Evolutionary conservation across 2,888 invertebrate species (phyloP).

Genomic region (Scelioninae gen. 2): DNA sequence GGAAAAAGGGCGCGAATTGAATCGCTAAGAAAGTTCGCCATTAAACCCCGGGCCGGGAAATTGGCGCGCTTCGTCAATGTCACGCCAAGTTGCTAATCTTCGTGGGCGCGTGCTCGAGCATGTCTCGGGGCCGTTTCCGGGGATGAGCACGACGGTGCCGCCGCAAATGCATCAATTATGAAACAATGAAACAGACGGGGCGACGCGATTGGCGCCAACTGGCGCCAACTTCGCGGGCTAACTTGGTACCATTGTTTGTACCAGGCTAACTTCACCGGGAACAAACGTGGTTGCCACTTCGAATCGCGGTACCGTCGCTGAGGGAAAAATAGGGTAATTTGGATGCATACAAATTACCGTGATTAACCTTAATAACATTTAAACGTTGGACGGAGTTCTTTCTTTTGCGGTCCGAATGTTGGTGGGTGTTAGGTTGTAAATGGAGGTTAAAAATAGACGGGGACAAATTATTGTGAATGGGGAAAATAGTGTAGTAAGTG

Average conservation of each 20-base stretch:
- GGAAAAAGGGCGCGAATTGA: constrained; percentile 39
- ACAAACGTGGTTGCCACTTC: constrained; percentile 56
- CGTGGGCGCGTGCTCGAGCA: constrained; percentile 44
- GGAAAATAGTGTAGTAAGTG: too few species aligned
- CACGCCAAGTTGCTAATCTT: constrained; percentile 53
- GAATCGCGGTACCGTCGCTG: too few species aligned
- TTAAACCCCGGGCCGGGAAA: constrained; percentile 16
- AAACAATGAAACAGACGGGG: constrained; percentile 73
- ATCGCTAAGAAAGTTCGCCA: constrained; percentile 43
- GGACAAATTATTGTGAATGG: too few species aligned
- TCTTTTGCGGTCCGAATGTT: too few species aligned
- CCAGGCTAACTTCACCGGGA: constrained; percentile 71
- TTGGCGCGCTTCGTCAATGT: constrained; percentile 42
- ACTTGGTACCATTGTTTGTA: constrained; percentile 72
- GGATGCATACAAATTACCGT: too few species aligned
- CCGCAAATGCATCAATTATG: constrained; percentile 73
- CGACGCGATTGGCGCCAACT: constrained; percentile 69
- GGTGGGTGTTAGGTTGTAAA: too few species aligned
- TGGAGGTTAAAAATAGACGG: too few species aligned
- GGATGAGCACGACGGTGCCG: constrained; percentile 65
- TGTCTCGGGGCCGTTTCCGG: constrained; percentile 36
- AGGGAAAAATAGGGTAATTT: too few species aligned
- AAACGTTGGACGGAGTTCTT: too few species aligned
- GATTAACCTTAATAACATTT: too few species aligned
- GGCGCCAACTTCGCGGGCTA: constrained; percentile 70